Conservation (phyloP, 2,113 vertebrate genomes). For the Petaurus breviceps region DNA sequence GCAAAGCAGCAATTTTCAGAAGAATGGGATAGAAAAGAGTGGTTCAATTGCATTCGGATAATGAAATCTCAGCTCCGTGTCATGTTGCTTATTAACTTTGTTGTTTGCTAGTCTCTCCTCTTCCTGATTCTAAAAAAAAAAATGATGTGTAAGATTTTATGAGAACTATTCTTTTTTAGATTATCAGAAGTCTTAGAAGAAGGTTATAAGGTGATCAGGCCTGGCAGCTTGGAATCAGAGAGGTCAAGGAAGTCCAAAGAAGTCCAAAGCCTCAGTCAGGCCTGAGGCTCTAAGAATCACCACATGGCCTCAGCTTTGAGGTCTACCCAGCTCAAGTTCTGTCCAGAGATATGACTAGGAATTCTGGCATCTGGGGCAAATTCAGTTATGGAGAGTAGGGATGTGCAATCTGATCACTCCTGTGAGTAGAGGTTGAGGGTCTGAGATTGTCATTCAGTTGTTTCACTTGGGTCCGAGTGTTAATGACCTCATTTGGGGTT, state of each 20-base stretch:
- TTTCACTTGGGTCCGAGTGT: background rate
- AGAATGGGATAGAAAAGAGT: background rate
- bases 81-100: background rate
- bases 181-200: background rate
- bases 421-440: background rate
- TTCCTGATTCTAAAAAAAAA: background rate
- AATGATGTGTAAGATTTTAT: background rate
- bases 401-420: background rate
- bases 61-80: background rate
- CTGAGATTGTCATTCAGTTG: background rate
- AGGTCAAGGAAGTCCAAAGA: background rate
- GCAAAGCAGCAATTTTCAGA: slow-evolving; percentile 1
- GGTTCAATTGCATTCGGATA: slow-evolving; percentile 20
- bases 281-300: background rate
- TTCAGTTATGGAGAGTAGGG: background rate
- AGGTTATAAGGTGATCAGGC: background rate
- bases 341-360: background rate
- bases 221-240: background rate
- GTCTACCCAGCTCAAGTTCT: background rate
- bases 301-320: background rate
- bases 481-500: background rate
- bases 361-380: background rate
- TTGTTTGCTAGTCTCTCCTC: background rate
- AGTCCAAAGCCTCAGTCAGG: background rate
- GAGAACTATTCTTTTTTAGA: background rate